Evolutionary conservation across 2,888 invertebrate genomes (phyloP), one percentile per base, ranked within the genome.

Genomic region (Branchellion lobata): DNA sequence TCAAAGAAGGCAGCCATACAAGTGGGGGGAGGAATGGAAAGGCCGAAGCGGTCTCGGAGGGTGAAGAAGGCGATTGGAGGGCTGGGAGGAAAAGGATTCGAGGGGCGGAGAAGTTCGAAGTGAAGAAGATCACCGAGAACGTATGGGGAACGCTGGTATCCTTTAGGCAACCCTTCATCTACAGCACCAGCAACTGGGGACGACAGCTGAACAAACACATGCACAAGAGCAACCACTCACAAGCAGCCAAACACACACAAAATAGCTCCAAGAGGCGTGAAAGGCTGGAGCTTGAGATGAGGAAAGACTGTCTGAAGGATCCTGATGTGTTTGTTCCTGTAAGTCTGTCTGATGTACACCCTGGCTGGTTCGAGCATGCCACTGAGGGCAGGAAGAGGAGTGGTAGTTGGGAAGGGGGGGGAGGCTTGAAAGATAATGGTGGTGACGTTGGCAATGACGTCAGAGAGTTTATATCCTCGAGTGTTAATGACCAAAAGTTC

Each of bases 361-460:
- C 61, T n/a, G n/a, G 5, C 14, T 57, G 61, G 61, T 14, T 57
- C 21, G 61, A 57, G 61, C 61, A 57, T 57, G 61, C n/a, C 61
- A n/a, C 24, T 18, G 61, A 40, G 40, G 40, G 5, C 40, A n/a
- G n/a, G n/a, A n/a, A n/a, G n/a, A n/a, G n/a, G n/a, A n/a, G n/a
- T n/a, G n/a, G n/a, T n/a, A n/a, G n/a, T n/a, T n/a, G n/a, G n/a
- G n/a, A n/a, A n/a, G n/a, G n/a, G n/a, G n/a, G n/a, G n/a, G n/a
- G n/a, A n/a, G n/a, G n/a, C n/a, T n/a, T n/a, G n/a, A n/a, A n/a
- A n/a, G n/a, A n/a, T n/a, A 40, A 40, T 40, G 40, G 40, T 40
- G 40, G 8, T 14, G 40, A 14, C 14, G 40, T 14, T 8, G 14
- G 40, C 5, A 40, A 40, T 40, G 14, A 40, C 5, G 40, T 40